phyloP scores from a whole-genome alignment of 2,888 invertebrate species.

The Willowsia nigromaculata region DNA sequence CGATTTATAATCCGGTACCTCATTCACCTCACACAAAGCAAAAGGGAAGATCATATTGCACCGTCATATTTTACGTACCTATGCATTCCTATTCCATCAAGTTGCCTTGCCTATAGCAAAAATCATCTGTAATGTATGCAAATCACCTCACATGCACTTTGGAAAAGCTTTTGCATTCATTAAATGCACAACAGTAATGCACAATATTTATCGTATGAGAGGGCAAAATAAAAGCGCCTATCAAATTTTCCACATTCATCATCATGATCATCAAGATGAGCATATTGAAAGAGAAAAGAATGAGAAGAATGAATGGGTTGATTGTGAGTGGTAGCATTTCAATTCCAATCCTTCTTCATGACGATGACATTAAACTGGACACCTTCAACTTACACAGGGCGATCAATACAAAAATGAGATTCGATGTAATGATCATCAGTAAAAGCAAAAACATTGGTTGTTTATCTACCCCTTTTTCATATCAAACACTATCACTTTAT shows the following conservation, averaged over 20 bases:
- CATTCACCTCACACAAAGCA: conserved; percentile 41
- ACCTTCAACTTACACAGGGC: not conserved
- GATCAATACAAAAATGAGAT: not conserved
- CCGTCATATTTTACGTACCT: conserved; percentile 33
- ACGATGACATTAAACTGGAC: conserved; percentile 5
- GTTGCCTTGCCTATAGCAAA: conserved; percentile 39
- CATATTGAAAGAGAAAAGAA: not conserved
- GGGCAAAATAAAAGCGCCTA: not conserved
- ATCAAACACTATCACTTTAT: not conserved
- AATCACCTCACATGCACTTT: not conserved
- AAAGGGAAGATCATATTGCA: conserved; percentile 16
- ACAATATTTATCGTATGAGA: not conserved
- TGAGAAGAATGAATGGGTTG: conserved; percentile 4
- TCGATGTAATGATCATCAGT: not conserved
- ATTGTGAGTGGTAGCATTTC: conserved; percentile 26
- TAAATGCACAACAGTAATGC: not conserved
- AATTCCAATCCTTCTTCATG: not conserved
- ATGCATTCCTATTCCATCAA: not conserved
- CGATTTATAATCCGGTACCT: conserved; percentile 54
- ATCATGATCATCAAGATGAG: not conserved
- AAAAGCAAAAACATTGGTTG: not conserved
- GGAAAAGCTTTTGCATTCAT: not conserved
- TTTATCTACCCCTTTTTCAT: not conserved
- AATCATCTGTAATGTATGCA: conserved; percentile 15
- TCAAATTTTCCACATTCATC: not conserved